Percentiles rank a stretch among this genome's conserved stretches.
phyloP scores from a whole-genome alignment of 37 sponge, comb jelly and placozoan species.

The Chondrilla cf. caribensis region DNA sequence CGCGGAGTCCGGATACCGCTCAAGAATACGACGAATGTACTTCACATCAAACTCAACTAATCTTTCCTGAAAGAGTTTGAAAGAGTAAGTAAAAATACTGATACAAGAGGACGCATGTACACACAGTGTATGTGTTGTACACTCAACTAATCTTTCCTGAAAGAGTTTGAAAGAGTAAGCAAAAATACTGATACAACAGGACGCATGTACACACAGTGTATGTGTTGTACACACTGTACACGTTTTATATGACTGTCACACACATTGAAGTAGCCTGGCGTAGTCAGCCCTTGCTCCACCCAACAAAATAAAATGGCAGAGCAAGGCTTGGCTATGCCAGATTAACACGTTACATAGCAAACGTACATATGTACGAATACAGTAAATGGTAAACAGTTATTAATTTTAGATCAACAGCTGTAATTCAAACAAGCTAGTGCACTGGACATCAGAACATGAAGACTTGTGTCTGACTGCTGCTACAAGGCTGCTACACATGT shows the following conservation, averaged over 20 bases:
- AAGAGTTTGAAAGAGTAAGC: background rate
- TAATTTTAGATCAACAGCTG: too few species aligned
- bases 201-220: background rate
- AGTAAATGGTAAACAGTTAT: too few species aligned
- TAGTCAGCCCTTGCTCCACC: background rate
- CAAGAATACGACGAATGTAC: conserved; percentile 65
- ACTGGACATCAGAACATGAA: too few species aligned
- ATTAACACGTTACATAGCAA: too few species aligned
- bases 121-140: background rate
- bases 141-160: conserved; percentile 27
- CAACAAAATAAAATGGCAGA: too few species aligned
- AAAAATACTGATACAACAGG: background rate
- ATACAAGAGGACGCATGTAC: background rate
- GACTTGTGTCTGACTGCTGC: too few species aligned
- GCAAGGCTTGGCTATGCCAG: too few species aligned
- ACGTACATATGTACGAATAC: too few species aligned
- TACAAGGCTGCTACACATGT: too few species aligned
- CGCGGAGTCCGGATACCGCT: conserved; percentile 63
- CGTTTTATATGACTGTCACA: background rate
- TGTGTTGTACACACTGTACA: background rate
- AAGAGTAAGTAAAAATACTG: background rate
- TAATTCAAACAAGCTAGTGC: too few species aligned
- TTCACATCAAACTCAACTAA: conserved; percentile 36
- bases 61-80: conserved; percentile 36
- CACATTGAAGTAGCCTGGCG: too few species aligned